phyloP scores from a whole-genome alignment of 2,888 invertebrate species.

The Dolichopus griseipennis region DNA sequence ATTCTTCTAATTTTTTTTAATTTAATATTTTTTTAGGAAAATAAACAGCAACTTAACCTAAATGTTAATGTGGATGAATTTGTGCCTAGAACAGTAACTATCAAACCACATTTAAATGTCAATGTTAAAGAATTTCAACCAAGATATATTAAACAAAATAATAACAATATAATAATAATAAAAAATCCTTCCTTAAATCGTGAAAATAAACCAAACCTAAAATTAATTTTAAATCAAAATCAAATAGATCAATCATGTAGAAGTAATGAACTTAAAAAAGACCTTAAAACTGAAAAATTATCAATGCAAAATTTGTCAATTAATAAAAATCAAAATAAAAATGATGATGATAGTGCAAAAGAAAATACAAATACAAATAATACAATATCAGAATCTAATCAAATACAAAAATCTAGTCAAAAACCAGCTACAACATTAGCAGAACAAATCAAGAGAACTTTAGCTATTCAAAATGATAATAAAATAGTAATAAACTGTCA shows the following conservation, averaged over 20 bases:
- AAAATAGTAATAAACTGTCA: background rate
- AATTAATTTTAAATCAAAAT: no score
- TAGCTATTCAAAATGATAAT: slow-evolving; percentile 11
- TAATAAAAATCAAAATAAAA: no score
- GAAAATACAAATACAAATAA: background rate
- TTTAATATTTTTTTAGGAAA: slow-evolving; percentile 16
- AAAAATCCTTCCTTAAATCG: no score
- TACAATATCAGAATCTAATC: background rate
- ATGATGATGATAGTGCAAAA: background rate
- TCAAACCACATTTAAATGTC: slow-evolving; percentile 22
- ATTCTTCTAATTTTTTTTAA: background rate
- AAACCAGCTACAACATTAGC: slow-evolving; percentile 16
- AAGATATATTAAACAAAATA: slow-evolving; percentile 14
- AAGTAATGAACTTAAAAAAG: background rate
- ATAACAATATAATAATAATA: slow-evolving; percentile 1
- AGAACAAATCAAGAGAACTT: slow-evolving; percentile 18
- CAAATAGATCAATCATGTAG: no score
- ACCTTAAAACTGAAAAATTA: background rate
- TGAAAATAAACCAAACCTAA: no score
- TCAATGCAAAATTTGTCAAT: no score
- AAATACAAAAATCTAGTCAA: background rate
- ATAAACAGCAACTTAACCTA: slow-evolving; percentile 17
- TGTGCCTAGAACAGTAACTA: slow-evolving; percentile 15
- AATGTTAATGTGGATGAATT: slow-evolving; percentile 23
- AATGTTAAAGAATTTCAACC: slow-evolving; percentile 26